Conservation (phyloP, 1,140 invertebrate genomes). For the Agrypnia vestita region DNA sequence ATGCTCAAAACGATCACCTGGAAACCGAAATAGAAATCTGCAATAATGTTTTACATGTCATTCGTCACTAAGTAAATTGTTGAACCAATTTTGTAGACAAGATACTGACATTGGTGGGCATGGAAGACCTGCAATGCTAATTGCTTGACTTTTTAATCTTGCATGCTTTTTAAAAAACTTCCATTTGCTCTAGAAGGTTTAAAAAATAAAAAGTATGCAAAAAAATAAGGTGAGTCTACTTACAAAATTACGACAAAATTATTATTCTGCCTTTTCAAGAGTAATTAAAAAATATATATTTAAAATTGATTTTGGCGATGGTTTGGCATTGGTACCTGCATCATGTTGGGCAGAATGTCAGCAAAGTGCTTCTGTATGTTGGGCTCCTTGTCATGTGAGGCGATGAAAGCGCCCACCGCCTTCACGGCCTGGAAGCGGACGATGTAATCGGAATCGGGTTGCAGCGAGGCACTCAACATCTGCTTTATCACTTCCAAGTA, state of each 20-base stretch:
- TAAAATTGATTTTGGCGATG: not conserved
- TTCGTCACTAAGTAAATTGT: not conserved
- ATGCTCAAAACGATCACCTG: slow-evolving; percentile 86
- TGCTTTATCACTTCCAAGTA: slow-evolving; percentile 96
- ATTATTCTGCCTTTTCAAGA: too few relatives aligned
- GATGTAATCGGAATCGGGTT: slow-evolving; percentile 80
- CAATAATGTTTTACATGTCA: not conserved
- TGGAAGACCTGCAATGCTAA: slow-evolving; percentile 55
- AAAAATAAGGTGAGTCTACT: not conserved
- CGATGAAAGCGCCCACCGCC: slow-evolving; percentile 91
- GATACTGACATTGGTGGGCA: slow-evolving; percentile 54
- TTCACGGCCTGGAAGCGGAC: slow-evolving; percentile 87
- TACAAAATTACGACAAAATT: not conserved
- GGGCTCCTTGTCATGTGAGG: slow-evolving; percentile 92
- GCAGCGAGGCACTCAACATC: slow-evolving; percentile 90
- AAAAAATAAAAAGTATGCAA: slow-evolving; percentile 1
- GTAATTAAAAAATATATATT: not conserved
- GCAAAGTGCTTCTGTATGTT: slow-evolving; percentile 90
- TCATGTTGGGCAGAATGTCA: slow-evolving; percentile 86
- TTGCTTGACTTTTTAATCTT: slow-evolving; percentile 49
- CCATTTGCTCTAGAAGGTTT: not conserved
- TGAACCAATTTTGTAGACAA: slow-evolving; percentile 33
- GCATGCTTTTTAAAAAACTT: slow-evolving; percentile 39
- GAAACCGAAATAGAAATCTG: slow-evolving; percentile 58
- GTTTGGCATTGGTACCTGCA: slow-evolving; percentile 73